These are phyloP conservation scores for Acrobasis suavella DNA, from an alignment of 2,888 invertebrate genomes.

Conservation along the genomic window DNA sequence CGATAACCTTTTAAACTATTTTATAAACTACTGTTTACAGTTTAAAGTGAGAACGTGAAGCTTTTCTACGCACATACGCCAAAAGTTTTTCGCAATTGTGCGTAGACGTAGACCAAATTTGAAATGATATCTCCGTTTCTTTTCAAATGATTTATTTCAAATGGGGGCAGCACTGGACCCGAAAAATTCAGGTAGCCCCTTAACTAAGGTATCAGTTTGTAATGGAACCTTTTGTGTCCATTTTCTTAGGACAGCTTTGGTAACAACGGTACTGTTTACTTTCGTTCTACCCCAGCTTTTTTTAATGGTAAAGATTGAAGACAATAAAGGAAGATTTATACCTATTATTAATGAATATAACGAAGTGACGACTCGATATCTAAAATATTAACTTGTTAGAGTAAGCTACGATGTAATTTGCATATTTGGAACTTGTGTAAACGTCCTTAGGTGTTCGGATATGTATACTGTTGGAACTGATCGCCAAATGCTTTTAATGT, in stretches of 20 bases:
- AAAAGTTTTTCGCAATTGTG: no score
- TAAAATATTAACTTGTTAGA: conserved; percentile 72
- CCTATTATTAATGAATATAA: conserved; percentile 75
- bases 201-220: no score
- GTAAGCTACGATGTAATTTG: conserved; percentile 57
- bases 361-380: conserved; percentile 71
- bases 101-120: no score
- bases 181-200: no score
- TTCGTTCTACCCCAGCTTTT: conserved; percentile 58
- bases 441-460: conserved; percentile 46
- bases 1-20: no score
- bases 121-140: no score
- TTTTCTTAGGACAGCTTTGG: background rate
- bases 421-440: conserved; percentile 51
- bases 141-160: no score
- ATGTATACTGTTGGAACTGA: conserved; percentile 42
- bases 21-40: no score
- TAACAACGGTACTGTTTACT: conserved; percentile 27
- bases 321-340: conserved; percentile 81
- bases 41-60: no score
- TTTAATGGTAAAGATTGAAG: conserved; percentile 76
- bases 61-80: no score
- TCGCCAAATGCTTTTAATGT: conserved; percentile 24
- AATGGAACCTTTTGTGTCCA: background rate
- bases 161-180: no score